Percentiles rank a stretch among this genome's conserved stretches.
Evolutionary conservation across 2,888 invertebrate species (phyloP).

Genomic region (Acronicta aceris): DNA sequence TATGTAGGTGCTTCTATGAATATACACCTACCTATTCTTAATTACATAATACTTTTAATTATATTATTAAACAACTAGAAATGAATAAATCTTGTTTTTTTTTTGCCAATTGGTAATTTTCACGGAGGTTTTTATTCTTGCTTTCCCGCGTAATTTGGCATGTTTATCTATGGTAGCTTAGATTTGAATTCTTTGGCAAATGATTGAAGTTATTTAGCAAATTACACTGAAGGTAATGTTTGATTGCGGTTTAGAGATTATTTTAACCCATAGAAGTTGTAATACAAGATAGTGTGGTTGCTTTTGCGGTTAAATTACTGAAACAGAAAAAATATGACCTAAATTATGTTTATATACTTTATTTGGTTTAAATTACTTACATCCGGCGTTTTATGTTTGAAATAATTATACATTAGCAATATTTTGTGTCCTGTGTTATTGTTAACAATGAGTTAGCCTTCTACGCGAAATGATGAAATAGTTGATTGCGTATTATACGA

Average conservation of each 20-base stretch:
- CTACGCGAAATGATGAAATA: too few species aligned
- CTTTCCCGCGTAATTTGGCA: conserved; percentile 19
- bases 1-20: too few species aligned
- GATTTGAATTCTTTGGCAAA: conserved; percentile 26
- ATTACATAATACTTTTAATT: too few species aligned
- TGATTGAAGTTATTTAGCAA: conserved; percentile 22
- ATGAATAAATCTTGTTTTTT: conserved; percentile 10
- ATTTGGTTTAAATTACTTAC: conserved; percentile 28
- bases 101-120: conserved; percentile 27
- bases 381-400: conserved; percentile 43
- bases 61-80: background rate
- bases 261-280: conserved; percentile 34
- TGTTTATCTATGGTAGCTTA: conserved; percentile 23
- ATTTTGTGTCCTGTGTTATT: conserved; percentile 11
- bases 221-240: conserved; percentile 39
- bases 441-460: conserved; percentile 1
- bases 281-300: conserved; percentile 38
- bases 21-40: too few species aligned
- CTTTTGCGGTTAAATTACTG: conserved; percentile 49
- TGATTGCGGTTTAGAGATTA: conserved; percentile 49
- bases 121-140: conserved; percentile 10
- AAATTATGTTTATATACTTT: conserved; percentile 4
- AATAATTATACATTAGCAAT: conserved; percentile 19
- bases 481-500: too few species aligned
- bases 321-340: conserved; percentile 39